These are phyloP conservation scores for Lycia hirtaria DNA, from an alignment of 2,888 invertebrate species.

Conservation along the genomic window DNA sequence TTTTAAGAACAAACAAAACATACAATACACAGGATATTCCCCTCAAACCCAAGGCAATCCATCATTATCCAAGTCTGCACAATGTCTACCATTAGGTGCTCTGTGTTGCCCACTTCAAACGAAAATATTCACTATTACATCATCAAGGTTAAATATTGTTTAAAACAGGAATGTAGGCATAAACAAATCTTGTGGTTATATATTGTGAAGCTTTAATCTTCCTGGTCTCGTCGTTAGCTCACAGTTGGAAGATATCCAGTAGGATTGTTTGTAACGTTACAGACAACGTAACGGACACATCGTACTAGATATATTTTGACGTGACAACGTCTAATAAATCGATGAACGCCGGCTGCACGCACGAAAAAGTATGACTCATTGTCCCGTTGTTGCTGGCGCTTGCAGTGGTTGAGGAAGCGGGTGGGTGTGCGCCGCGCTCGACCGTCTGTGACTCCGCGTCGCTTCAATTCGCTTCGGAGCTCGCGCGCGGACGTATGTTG, in stretches of 20 bases:
- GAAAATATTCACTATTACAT: conserved; percentile 7
- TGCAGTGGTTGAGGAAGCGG: too few relatives aligned
- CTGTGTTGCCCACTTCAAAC: conserved; percentile 1
- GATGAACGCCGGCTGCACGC: too few relatives aligned
- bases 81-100: conserved; percentile 6
- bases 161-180: conserved; percentile 4
- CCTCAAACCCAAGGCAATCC: not conserved
- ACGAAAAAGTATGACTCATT: too few relatives aligned
- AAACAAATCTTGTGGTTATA: conserved; percentile 8
- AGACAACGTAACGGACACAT: too few relatives aligned
- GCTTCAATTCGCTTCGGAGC: too few relatives aligned
- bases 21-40: not conserved
- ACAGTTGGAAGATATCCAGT: not conserved
- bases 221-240: conserved; percentile 1
- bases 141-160: conserved; percentile 18
- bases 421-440: too few relatives aligned
- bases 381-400: too few relatives aligned
- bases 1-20: too few relatives aligned
- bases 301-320: too few relatives aligned
- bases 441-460: too few relatives aligned
- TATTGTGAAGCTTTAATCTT: conserved; percentile 12
- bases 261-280: not conserved
- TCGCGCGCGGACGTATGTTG: too few relatives aligned
- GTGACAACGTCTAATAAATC: too few relatives aligned
- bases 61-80: conserved; percentile 6